Percentiles rank a stretch among this genome's conserved stretches.
These are phyloP conservation scores for Edolisoma coerulescens DNA, from an alignment of 2,113 vertebrate genomes.

Conservation along the genomic window DNA sequence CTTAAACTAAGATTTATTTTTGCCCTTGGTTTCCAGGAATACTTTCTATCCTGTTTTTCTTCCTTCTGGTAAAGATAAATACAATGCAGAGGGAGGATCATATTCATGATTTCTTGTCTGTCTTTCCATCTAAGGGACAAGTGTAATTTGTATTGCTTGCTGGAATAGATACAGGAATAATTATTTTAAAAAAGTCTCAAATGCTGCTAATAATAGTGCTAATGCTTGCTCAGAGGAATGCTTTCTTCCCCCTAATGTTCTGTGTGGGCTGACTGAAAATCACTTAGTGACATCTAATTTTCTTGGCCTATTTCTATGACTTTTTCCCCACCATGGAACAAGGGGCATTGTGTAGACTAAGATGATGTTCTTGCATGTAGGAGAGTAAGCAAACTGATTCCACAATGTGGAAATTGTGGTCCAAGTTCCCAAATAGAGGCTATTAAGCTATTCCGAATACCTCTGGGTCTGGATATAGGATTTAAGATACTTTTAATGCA, in stretches of 20 bases:
- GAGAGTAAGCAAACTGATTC: background rate
- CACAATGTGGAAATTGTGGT: background rate
- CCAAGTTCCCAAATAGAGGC: background rate
- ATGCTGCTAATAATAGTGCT: slow-evolving; percentile 36
- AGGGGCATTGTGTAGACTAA: background rate
- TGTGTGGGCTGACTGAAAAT: slow-evolving; percentile 21
- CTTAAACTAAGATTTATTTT: background rate
- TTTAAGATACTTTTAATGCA: background rate
- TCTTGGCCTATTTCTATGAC: background rate
- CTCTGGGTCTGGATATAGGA: background rate
- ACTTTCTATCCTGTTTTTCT: background rate
- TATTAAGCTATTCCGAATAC: background rate
- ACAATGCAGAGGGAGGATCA: background rate
- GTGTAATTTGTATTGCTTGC: background rate
- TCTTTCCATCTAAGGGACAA: background rate
- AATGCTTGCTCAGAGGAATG: background rate
- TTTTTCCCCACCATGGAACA: background rate
- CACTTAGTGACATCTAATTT: background rate
- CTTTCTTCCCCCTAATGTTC: background rate
- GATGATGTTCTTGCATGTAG: background rate
- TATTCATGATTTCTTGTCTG: background rate
- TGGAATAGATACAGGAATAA: background rate
- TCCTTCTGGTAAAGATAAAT: background rate
- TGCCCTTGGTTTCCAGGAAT: background rate
- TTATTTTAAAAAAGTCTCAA: slow-evolving; percentile 25